A percentile compares a stretch with the other conserved stretches of the same genome.
These are phyloP conservation scores for Lepus americanus DNA, from an alignment of 2,113 vertebrate genomes.

Conservation along the genomic window DNA sequence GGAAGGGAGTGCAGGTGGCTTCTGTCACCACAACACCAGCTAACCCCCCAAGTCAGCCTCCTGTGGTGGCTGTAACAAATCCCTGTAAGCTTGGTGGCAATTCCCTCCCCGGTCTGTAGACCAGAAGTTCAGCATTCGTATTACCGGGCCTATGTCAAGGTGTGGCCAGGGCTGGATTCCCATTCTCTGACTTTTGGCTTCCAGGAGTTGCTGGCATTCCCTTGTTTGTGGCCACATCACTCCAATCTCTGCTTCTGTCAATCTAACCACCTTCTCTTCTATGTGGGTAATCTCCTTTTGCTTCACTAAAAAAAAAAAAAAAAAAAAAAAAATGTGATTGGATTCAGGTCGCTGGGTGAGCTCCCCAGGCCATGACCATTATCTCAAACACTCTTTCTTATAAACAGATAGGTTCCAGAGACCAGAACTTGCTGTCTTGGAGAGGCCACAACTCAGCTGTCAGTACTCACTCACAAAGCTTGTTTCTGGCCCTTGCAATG, in stretches of 20 bases:
- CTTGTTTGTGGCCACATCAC: neutral
- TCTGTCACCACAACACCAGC: neutral
- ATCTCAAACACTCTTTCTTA: no score
- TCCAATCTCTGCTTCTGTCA: neutral
- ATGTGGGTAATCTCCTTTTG: neutral
- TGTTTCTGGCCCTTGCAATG: neutral
- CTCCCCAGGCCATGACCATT: neutral
- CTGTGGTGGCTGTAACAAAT: neutral
- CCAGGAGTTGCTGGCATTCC: neutral
- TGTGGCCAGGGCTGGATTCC: neutral
- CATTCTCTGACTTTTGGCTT: neutral
- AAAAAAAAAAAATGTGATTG: neutral
- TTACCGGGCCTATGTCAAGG: neutral
- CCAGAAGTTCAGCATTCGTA: neutral
- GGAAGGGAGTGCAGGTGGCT: neutral
- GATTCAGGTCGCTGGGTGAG: slow-evolving; percentile 22
- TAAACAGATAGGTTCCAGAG: neutral
- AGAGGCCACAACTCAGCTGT: neutral
- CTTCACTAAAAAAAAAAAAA: slow-evolving; percentile 10
- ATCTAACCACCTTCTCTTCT: neutral
- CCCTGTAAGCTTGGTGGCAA: neutral
- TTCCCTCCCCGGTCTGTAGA: neutral
- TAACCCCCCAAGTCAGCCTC: neutral
- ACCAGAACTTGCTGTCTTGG: neutral
- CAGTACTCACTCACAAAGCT: neutral